These are phyloP conservation scores for Fistularia commersonii DNA, from an alignment of 2,797 vertebrate genomes.

Conservation along the genomic window DNA sequence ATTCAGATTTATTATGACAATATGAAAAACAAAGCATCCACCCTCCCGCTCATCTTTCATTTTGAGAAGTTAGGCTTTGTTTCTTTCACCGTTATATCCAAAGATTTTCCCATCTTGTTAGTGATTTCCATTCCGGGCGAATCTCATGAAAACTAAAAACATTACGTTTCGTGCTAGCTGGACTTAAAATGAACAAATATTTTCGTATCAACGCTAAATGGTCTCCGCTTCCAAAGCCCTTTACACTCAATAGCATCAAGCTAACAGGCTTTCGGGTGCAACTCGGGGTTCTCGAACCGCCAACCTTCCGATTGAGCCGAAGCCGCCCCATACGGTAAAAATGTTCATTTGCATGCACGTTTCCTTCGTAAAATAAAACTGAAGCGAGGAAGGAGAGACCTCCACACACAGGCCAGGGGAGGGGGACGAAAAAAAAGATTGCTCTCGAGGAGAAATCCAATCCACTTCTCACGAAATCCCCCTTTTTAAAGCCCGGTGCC, in stretches of 20 bases:
- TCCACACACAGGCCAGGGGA: conserved; percentile 26
- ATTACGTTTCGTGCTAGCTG: conserved; percentile 31
- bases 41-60: too few relatives aligned
- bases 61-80: too few relatives aligned
- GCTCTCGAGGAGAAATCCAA: conserved; percentile 19
- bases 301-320: too few relatives aligned
- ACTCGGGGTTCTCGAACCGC: too few relatives aligned
- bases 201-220: conserved; percentile 34
- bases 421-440: conserved; percentile 29
- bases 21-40: too few relatives aligned
- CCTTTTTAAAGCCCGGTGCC: conserved; percentile 7
- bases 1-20: conserved; percentile 1
- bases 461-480: conserved; percentile 22
- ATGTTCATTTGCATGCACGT: conserved; percentile 3
- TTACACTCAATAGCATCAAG: too few relatives aligned
- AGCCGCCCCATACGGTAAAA: too few relatives aligned
- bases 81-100: too few relatives aligned
- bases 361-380: conserved; percentile 40
- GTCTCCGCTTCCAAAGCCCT: too few relatives aligned
- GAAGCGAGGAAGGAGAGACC: conserved; percentile 30
- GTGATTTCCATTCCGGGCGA: conserved; percentile 23
- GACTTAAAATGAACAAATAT: conserved; percentile 40
- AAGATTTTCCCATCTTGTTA: conserved; percentile 29
- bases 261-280: too few relatives aligned
- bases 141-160: conserved; percentile 35